Percentiles rank a stretch among this genome's conserved stretches.
Conservation (phyloP, 2,113 vertebrate genomes). For the Melanerpes aurifrons region DNA sequence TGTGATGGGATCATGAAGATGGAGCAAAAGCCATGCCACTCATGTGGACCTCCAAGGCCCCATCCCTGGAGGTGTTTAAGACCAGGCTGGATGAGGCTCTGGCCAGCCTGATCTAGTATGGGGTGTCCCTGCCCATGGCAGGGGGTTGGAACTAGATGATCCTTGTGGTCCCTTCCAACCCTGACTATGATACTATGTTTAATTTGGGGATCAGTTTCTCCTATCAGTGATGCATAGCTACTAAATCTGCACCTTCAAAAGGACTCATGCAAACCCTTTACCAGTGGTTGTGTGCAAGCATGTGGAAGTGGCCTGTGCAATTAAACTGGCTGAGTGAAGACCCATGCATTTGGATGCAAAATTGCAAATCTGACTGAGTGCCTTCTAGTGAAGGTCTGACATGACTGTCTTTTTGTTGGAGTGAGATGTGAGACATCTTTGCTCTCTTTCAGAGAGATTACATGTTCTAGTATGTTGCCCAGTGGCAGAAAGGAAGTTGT, state of each 20-base stretch:
- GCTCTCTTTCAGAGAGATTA: background rate
- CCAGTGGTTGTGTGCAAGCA: background rate
- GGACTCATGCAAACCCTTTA: background rate
- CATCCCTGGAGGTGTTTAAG: too few species aligned
- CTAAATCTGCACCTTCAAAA: background rate
- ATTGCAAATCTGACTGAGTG: background rate
- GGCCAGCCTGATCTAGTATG: too few species aligned
- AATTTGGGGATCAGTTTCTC: background rate
- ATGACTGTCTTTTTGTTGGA: background rate
- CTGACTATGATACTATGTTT: background rate
- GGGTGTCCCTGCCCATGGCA: too few species aligned
- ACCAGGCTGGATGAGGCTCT: too few species aligned
- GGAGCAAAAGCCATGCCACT: background rate
- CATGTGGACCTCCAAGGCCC: too few species aligned
- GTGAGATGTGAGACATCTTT: background rate
- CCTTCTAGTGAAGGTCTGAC: background rate
- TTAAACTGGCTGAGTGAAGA: background rate
- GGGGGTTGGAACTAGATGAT: too few species aligned
- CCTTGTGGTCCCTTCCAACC: too few species aligned
- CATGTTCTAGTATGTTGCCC: fast-evolving
- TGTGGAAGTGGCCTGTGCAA: background rate
- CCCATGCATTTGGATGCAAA: background rate
- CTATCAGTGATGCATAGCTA: background rate
- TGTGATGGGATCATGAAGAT: background rate
- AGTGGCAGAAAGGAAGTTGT: background rate